Conservation (phyloP, 1,140 invertebrate species). For the Tetragonula clypearis region DNA sequence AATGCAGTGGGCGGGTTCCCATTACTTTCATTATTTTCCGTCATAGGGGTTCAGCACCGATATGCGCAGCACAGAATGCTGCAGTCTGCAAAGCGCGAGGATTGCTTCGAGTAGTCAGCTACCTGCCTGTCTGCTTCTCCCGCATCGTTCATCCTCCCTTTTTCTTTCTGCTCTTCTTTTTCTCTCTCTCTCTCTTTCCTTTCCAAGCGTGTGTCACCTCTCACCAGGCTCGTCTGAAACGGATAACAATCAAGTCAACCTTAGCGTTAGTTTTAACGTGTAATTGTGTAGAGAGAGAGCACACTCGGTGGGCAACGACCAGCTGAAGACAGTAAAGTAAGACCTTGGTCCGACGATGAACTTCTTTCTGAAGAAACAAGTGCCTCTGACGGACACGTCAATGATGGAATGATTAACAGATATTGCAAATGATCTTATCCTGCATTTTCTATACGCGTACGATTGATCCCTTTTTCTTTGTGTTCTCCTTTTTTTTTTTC, state of each 20-base stretch:
- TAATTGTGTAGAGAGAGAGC: background rate
- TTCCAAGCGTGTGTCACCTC: background rate
- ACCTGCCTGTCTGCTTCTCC: conserved; percentile 3
- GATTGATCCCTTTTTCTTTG: too few relatives aligned
- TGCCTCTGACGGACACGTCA: background rate
- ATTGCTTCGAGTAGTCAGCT: background rate
- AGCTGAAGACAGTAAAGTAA: background rate
- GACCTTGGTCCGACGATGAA: background rate
- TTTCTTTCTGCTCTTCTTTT: background rate
- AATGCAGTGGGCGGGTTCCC: conserved; percentile 70
- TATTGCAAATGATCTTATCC: too few relatives aligned
- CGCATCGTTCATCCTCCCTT: background rate
- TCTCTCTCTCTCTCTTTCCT: background rate
- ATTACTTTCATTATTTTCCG: conserved; percentile 71
- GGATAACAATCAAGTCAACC: conserved; percentile 12
- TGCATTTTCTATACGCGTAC: too few relatives aligned
- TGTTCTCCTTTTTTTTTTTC: too few relatives aligned
- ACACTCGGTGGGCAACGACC: background rate
- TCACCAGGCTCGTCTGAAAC: background rate
- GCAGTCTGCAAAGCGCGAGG: conserved; percentile 5
- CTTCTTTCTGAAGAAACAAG: background rate
- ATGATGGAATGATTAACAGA: background rate
- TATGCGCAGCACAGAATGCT: conserved; percentile 42
- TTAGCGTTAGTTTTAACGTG: conserved; percentile 11
- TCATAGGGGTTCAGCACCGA: conserved; percentile 62